Evolutionary conservation across 2,797 vertebrate genomes (phyloP).

Genomic region (Hemibagrus guttatus): DNA sequence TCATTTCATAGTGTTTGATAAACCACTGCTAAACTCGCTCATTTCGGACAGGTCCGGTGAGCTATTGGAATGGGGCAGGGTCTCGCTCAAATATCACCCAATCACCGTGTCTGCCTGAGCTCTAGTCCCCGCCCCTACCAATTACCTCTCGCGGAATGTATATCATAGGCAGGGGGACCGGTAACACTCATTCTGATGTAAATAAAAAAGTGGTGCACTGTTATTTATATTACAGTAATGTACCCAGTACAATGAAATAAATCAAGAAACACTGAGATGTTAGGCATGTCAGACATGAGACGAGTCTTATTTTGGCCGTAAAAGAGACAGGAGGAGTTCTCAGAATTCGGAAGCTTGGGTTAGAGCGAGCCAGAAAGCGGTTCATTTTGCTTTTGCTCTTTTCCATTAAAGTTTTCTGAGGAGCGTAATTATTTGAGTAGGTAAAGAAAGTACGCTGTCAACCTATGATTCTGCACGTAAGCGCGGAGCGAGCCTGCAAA

Average conservation of each 20-base stretch:
- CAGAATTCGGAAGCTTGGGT: conserved; percentile 36
- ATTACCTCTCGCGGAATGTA: conserved; percentile 71
- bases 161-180: conserved; percentile 69
- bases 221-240: conserved; percentile 31
- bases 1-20: background rate
- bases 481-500: conserved; percentile 74
- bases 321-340: conserved; percentile 26
- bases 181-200: conserved; percentile 56
- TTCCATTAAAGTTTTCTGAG: conserved; percentile 8
- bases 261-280: conserved; percentile 21
- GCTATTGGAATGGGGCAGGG: conserved; percentile 5
- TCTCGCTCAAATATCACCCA: conserved; percentile 61
- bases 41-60: conserved; percentile 11
- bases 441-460: conserved; percentile 44
- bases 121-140: conserved; percentile 70
- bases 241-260: conserved; percentile 42
- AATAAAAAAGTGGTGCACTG: conserved; percentile 31
- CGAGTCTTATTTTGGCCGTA: conserved; percentile 12
- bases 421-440: conserved; percentile 43
- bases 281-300: conserved; percentile 16
- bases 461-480: conserved; percentile 72
- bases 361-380: background rate
- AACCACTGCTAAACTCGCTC: background rate
- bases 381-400: conserved; percentile 16
- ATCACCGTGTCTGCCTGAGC: conserved; percentile 64